Base-by-base conservation (phyloP, 2,888 invertebrate genomes). In the Brachypterus glaber region DNA sequence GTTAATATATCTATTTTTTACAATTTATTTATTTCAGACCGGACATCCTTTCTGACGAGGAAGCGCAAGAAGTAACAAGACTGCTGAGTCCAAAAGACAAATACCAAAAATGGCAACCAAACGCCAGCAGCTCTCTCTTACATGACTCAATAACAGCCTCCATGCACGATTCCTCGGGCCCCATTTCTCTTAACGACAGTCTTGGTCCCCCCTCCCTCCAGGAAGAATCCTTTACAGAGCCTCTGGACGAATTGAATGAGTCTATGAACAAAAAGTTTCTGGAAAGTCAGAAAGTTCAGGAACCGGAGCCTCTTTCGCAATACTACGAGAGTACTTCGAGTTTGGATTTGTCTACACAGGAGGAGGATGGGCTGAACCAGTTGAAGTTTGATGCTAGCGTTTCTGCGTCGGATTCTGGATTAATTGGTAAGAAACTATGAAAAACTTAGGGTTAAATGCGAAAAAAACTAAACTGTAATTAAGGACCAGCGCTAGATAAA, bases 61-160 rank as follows among this genome's bases (percentile, higher is more conserved):
- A 89, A 67, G 89, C 89, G 50, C 85, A 86, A 65, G 88, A 90
- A 72, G 86, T 89, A 50, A 82, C 82, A 50, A 77, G 83, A 59
- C 74, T 90, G 61, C 63, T 90, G 55, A 81, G 82, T 48, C 78
- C 81, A 49, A 53, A 54, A 44, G 47, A 47, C 21, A 54, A 50
- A 47, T 40, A 49, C 68, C 72, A 44, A 39, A 54, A 49, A 39
- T 60, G 59, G 58, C 53, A 54, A 29, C 56, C 58, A 8, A 56
- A 57, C 50, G 72, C 71, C 18, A 70, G 73, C 35, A 54, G 53
- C 42, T 58, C 62, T 3, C 40, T 57, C 17, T 46, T 62, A 35
- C 62, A 63, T 46, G 63, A 64, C 43, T 60, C 63, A 39, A 65
- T 69, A 17, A 76, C 76, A 40, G 74, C 71, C 30, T 73, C 75